phyloP scores from a whole-genome alignment of 2,888 invertebrate species.

The Leptopterna dolabrata region DNA sequence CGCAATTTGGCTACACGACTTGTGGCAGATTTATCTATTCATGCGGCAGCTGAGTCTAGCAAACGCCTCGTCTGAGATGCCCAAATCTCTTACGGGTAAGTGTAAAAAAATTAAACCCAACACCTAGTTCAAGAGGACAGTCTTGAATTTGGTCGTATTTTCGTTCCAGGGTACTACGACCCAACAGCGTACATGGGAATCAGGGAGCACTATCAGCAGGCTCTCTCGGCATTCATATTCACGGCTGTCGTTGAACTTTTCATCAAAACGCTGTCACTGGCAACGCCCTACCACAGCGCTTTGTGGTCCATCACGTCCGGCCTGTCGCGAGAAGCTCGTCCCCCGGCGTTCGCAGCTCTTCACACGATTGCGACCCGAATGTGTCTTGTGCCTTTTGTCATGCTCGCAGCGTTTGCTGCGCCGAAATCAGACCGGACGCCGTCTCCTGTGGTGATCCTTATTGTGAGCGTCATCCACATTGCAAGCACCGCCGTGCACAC shows the following conservation, averaged over 20 bases:
- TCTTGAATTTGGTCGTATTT: not conserved
- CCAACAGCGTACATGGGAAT: not conserved
- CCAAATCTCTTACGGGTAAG: not conserved
- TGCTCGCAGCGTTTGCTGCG: not conserved
- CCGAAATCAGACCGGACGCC: not conserved
- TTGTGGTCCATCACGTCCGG: not conserved
- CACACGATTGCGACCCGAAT: not conserved
- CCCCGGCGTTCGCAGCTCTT: not conserved
- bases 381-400: not conserved
- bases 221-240: not conserved
- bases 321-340: not conserved
- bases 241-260: not conserved
- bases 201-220: not conserved
- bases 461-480: not conserved
- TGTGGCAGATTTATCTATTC: not conserved
- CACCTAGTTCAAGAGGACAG: too few species aligned
- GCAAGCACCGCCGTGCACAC: not conserved
- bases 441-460: not conserved
- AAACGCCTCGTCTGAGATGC: not conserved
- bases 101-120: not conserved
- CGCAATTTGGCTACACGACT: not conserved
- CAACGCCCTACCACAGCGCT: not conserved
- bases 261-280: not conserved
- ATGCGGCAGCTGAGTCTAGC: not conserved
- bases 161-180: not conserved